Conservation (phyloP, 2,888 invertebrate species). For the Mimas tiliae region DNA sequence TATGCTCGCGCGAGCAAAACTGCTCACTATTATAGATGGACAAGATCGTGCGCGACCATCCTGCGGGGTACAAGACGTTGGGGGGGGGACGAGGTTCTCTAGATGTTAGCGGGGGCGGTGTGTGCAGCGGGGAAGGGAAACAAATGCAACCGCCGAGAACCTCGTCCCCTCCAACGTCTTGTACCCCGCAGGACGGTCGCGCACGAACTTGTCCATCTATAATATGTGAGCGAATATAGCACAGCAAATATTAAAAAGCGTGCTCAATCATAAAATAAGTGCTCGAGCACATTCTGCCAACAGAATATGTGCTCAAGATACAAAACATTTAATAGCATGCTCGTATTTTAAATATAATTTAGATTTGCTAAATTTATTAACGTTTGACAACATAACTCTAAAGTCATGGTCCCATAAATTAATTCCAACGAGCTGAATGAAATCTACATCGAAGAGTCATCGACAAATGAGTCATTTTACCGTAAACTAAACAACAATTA, state of each 20-base stretch:
- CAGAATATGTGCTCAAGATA: constrained; percentile 2
- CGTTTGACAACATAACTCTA: constrained; percentile 42
- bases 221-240: neutral
- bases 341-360: constrained; percentile 32
- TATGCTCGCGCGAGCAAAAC: neutral
- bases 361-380: constrained; percentile 23
- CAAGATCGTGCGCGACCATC: too few relatives aligned
- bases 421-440: constrained; percentile 17
- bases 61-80: too few relatives aligned
- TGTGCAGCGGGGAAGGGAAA: too few relatives aligned
- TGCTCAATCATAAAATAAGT: constrained; percentile 10
- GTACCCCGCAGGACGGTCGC: too few relatives aligned
- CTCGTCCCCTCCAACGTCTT: too few relatives aligned
- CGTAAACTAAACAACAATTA: constrained; percentile 9
- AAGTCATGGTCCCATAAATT: constrained; percentile 64
- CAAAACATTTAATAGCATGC: constrained; percentile 17
- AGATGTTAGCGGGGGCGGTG: too few relatives aligned
- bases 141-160: too few relatives aligned
- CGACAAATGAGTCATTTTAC: constrained; percentile 3
- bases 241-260: constrained; percentile 11
- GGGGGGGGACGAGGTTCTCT: too few relatives aligned
- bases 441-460: neutral
- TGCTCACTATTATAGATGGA: too few relatives aligned
- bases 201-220: too few relatives aligned
- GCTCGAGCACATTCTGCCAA: constrained; percentile 7